Percentiles rank a stretch among this genome's conserved stretches.
phyloP scores from a whole-genome alignment of 2,797 vertebrate species.

The Loriculus beryllinus region DNA sequence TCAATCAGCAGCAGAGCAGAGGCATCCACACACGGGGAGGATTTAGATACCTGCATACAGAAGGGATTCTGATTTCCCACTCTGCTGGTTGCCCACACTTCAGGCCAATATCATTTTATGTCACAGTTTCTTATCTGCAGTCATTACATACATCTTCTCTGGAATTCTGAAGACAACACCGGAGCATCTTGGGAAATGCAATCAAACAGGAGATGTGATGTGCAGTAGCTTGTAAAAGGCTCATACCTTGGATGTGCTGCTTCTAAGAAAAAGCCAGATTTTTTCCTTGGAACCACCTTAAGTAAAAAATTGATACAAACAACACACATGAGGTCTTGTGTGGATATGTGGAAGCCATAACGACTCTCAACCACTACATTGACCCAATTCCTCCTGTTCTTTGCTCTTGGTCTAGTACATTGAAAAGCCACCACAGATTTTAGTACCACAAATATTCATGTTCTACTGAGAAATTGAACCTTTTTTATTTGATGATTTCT shows the following conservation, averaged over 20 bases:
- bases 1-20: neutral
- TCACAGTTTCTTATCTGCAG: neutral
- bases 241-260: neutral
- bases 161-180: neutral
- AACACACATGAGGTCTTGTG: conserved; percentile 23
- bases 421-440: conserved; percentile 44
- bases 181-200: conserved; percentile 2
- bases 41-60: neutral
- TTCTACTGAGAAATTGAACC: neutral
- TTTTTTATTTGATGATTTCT: conserved; percentile 20
- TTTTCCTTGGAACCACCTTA: neutral
- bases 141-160: neutral
- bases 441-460: conserved; percentile 39
- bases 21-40: neutral
- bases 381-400: conserved; percentile 19
- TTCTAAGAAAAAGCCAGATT: neutral
- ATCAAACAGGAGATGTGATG: neutral
- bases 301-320: conserved; percentile 29
- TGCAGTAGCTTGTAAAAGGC: neutral
- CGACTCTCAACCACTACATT: conserved; percentile 10
- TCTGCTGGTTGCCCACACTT: neutral
- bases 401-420: conserved; percentile 28
- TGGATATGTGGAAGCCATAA: conserved; percentile 50
- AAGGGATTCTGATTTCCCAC: conserved; percentile 32
- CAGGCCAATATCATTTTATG: neutral